Evolutionary conservation across 2,888 invertebrate species (phyloP).

Genomic region (Bombylius discolor): DNA sequence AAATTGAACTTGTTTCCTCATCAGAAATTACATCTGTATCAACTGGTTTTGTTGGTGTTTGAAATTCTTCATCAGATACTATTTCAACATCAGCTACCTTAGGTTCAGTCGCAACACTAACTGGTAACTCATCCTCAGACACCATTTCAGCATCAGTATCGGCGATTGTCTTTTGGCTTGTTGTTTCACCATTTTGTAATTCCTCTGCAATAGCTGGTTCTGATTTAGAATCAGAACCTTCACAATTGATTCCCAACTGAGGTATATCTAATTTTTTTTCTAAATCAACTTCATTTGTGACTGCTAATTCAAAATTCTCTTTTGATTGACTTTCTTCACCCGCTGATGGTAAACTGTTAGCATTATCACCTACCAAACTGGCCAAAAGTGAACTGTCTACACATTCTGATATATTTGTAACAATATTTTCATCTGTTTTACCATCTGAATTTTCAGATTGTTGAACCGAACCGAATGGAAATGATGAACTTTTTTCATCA

Average conservation of each 20-base stretch:
- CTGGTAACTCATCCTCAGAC: slow-evolving; percentile 56
- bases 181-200: slow-evolving; percentile 21
- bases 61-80: slow-evolving; percentile 72
- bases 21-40: slow-evolving; percentile 39
- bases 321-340: slow-evolving; percentile 24
- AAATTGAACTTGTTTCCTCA: slow-evolving; percentile 41
- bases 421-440: slow-evolving; percentile 18
- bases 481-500: slow-evolving; percentile 36
- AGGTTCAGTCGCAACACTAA: slow-evolving; percentile 1
- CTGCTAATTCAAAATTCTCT: slow-evolving; percentile 14
- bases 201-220: slow-evolving; percentile 30
- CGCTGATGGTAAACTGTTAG: slow-evolving; percentile 35
- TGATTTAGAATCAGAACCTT: slow-evolving; percentile 26
- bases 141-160: slow-evolving; percentile 73
- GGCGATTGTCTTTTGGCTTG: slow-evolving; percentile 11
- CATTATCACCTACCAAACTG: slow-evolving; percentile 35
- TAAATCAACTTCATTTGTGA: slow-evolving; percentile 22
- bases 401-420: slow-evolving; percentile 21
- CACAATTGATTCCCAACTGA: slow-evolving; percentile 22
- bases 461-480: slow-evolving; percentile 29
- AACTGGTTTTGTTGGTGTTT: slow-evolving; percentile 38
- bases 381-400: slow-evolving; percentile 34
- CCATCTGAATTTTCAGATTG: slow-evolving; percentile 35
- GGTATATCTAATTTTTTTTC: slow-evolving; percentile 18
- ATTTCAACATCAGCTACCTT: slow-evolving; percentile 54